Evolutionary conservation across 2,888 invertebrate species (phyloP).

Genomic region (Troilus luridus): DNA sequence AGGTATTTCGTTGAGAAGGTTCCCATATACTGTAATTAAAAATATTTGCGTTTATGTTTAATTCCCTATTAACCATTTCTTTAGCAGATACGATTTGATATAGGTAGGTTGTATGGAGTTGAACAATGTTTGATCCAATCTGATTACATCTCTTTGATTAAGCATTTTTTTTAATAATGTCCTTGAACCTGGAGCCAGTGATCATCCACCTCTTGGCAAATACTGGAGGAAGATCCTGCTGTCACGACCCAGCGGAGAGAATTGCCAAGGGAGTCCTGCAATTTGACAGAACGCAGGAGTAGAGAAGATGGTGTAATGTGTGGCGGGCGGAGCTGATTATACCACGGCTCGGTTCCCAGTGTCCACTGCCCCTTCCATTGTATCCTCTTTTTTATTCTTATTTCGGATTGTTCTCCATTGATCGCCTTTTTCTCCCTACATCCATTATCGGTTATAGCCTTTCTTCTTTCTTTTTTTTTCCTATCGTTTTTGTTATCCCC

Average conservation of each 20-base stretch:
- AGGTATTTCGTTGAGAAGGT: no score
- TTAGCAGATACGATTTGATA: no score
- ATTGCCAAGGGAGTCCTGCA: conserved; percentile 41
- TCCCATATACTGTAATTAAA: no score
- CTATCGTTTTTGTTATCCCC: neutral
- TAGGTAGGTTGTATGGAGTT: neutral
- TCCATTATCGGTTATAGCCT: conserved; percentile 37
- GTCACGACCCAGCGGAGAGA: conserved; percentile 17
- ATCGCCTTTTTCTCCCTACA: conserved; percentile 40
- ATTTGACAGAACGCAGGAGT: conserved; percentile 31
- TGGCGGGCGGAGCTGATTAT: neutral
- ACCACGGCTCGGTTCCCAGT: conserved; percentile 26
- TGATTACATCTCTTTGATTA: neutral
- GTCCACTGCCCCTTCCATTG: conserved; percentile 46
- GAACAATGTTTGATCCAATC: neutral
- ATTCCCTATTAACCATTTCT: no score
- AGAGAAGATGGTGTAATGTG: conserved; percentile 28
- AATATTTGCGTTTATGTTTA: no score
- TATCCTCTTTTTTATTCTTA: conserved; percentile 28
- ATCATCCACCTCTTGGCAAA: conserved; percentile 3
- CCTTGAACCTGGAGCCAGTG: neutral
- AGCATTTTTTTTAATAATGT: neutral
- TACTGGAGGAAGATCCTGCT: neutral
- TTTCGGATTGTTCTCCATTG: conserved; percentile 50
- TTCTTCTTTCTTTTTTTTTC: neutral